Percentiles rank a stretch among this genome's conserved stretches.
These are phyloP conservation scores for Takifugu ocellatus DNA, from an alignment of 2,797 vertebrate species.

Conservation along the genomic window DNA sequence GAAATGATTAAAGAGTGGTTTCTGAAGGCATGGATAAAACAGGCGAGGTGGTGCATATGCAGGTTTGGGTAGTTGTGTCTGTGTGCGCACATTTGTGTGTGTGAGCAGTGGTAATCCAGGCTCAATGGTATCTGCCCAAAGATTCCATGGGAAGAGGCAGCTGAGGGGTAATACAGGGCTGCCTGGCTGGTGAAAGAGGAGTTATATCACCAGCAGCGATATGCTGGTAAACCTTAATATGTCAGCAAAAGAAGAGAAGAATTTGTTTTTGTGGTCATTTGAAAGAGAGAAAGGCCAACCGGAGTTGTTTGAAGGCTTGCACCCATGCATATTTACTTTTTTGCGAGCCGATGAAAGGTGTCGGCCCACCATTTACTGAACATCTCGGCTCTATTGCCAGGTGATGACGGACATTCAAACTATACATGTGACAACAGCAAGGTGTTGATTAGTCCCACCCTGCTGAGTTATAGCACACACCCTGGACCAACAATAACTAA, in stretches of 20 bases:
- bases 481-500: conserved; percentile 55
- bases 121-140: conserved; percentile 33
- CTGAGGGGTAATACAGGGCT: neutral
- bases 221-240: too few species aligned
- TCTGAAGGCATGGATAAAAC: conserved; percentile 52
- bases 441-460: conserved; percentile 66
- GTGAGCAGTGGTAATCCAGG: conserved; percentile 27
- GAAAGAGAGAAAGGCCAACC: neutral
- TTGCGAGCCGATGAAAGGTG: conserved; percentile 21
- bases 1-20: conserved; percentile 71
- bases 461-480: conserved; percentile 39
- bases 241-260: too few species aligned
- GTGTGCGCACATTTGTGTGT: conserved; percentile 34
- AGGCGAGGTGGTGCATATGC: conserved; percentile 45
- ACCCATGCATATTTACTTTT: conserved; percentile 21
- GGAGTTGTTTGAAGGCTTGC: neutral
- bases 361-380: conserved; percentile 24
- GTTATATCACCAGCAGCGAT: too few species aligned
- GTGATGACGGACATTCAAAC: conserved; percentile 69
- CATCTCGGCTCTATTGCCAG: conserved; percentile 57
- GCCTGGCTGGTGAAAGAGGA: neutral
- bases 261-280: too few species aligned
- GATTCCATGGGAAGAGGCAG: conserved; percentile 2
- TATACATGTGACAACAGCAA: conserved; percentile 30
- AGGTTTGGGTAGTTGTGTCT: conserved; percentile 35